Conservation (phyloP, 2,113 vertebrate species). For the Cochlearius cochlearius region DNA sequence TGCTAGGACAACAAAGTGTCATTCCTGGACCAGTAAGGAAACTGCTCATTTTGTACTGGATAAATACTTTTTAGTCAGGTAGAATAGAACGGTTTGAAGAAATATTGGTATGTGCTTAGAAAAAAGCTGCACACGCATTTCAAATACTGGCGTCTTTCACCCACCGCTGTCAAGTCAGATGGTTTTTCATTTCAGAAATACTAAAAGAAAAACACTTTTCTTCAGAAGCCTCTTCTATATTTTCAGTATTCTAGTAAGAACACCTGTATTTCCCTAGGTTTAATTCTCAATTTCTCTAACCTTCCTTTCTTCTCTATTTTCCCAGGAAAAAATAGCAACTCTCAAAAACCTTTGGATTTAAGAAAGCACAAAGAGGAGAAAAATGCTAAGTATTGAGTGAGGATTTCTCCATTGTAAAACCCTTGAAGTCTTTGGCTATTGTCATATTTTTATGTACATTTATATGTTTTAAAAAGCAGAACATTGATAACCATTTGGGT, state of each 20-base stretch:
- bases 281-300: neutral
- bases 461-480: too few species aligned
- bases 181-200: neutral
- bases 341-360: neutral
- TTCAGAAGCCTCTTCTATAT: neutral
- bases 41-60: neutral
- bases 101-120: neutral
- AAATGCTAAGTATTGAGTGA: neutral
- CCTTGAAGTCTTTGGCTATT: neutral
- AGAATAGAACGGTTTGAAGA: neutral
- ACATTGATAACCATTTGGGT: neutral
- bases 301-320: neutral
- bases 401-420: neutral
- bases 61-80: neutral
- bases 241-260: neutral
- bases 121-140: neutral
- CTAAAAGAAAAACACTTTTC: neutral
- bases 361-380: neutral
- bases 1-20: neutral
- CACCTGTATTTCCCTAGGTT: neutral
- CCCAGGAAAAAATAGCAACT: neutral
- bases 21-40: neutral
- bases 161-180: neutral
- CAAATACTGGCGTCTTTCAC: neutral
- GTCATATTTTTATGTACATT: neutral